Evolutionary conservation across 2,888 invertebrate genomes (phyloP).

Genomic region (Caenorhabditis sp.): DNA sequence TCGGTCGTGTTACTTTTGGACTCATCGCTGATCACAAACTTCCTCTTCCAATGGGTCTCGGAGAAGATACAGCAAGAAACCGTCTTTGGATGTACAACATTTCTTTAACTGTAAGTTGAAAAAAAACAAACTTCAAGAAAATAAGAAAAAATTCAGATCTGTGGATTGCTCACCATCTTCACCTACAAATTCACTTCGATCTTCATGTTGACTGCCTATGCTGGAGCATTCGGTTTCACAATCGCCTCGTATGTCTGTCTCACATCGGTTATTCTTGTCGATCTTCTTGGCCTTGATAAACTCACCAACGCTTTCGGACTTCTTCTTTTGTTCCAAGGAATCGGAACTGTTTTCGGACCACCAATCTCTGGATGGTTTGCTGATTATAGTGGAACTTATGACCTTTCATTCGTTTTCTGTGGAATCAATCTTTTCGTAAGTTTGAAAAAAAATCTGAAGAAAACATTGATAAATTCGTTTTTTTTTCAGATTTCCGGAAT

Average conservation of each 20-base stretch:
- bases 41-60: slow-evolving; percentile 75
- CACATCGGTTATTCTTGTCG: slow-evolving; percentile 95
- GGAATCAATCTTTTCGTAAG: slow-evolving; percentile 75
- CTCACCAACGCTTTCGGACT: slow-evolving; percentile 97
- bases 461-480: not conserved
- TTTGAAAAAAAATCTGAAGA: too few species aligned
- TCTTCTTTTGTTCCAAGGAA: slow-evolving; percentile 87
- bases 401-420: slow-evolving; percentile 87
- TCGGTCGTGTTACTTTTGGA: slow-evolving; percentile 88
- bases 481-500: slow-evolving; percentile 49
- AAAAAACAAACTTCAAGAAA: too few species aligned
- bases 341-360: slow-evolving; percentile 85
- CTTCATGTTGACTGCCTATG: slow-evolving; percentile 81
- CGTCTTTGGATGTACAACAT: slow-evolving; percentile 87
- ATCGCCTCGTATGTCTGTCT: slow-evolving; percentile 83
- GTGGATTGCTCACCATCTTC: slow-evolving; percentile 87
- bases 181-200: slow-evolving; percentile 82
- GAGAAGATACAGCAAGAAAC: slow-evolving; percentile 83
- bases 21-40: slow-evolving; percentile 74
- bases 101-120: slow-evolving; percentile 79
- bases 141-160: too few species aligned
- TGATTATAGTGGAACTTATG: slow-evolving; percentile 81
- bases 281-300: slow-evolving; percentile 91
- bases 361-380: slow-evolving; percentile 85
- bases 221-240: slow-evolving; percentile 76